These are phyloP conservation scores for Papilio protenor DNA, from an alignment of 2,888 invertebrate species.

Conservation along the genomic window DNA sequence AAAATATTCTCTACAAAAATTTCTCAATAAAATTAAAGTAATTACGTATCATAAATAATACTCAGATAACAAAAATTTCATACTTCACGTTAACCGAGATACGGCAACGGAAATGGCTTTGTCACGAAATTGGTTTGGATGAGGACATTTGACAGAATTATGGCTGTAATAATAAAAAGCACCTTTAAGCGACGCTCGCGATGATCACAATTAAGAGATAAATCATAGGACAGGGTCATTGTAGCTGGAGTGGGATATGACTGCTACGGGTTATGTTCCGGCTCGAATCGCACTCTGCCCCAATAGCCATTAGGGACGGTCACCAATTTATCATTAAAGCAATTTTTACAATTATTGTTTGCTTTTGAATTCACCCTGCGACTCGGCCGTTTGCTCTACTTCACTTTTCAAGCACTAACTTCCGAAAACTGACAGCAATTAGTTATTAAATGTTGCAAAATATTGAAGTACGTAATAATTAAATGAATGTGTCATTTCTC, in stretches of 20 bases:
- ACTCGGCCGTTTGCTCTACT: slow-evolving; percentile 66
- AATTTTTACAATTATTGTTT: slow-evolving; percentile 83
- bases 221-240: slow-evolving; percentile 78
- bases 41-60: slow-evolving; percentile 28
- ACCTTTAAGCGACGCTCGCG: slow-evolving; percentile 69
- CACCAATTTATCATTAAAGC: slow-evolving; percentile 84
- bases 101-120: slow-evolving; percentile 43
- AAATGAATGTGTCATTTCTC: background rate
- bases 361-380: slow-evolving; percentile 61
- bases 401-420: slow-evolving; percentile 26
- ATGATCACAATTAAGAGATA: slow-evolving; percentile 78
- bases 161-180: slow-evolving; percentile 68
- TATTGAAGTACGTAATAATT: background rate
- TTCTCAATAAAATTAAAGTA: slow-evolving; percentile 28
- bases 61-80: slow-evolving; percentile 33
- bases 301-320: slow-evolving; percentile 79
- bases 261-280: slow-evolving; percentile 72
- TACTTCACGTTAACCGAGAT: slow-evolving; percentile 30
- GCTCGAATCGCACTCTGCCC: slow-evolving; percentile 73
- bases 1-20: slow-evolving; percentile 10
- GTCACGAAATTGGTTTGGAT: slow-evolving; percentile 50
- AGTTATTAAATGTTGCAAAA: too few species aligned
- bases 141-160: slow-evolving; percentile 65
- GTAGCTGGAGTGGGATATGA: slow-evolving; percentile 81
- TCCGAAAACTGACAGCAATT: background rate